phyloP scores from a whole-genome alignment of 2,888 invertebrate genomes.

The Eupithecia subumbrata region DNA sequence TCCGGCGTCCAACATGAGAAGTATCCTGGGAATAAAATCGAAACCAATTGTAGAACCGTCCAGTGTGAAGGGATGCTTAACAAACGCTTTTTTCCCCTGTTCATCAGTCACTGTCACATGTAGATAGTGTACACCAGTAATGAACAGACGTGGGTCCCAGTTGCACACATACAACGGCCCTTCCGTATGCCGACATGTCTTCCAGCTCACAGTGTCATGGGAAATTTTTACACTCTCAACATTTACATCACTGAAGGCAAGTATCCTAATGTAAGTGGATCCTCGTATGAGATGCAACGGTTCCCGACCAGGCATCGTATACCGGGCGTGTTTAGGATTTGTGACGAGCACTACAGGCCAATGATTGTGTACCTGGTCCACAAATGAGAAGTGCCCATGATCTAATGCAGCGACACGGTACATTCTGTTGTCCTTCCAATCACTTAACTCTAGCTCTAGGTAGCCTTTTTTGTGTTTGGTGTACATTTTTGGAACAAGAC shows the following conservation, averaged over 20 bases:
- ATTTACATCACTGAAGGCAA: slow-evolving; percentile 89
- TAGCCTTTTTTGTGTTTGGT: slow-evolving; percentile 92
- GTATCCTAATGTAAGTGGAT: slow-evolving; percentile 92
- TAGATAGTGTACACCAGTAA: slow-evolving; percentile 87
- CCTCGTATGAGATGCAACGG: slow-evolving; percentile 86
- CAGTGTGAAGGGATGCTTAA: slow-evolving; percentile 90
- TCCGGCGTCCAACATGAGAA: slow-evolving; percentile 91
- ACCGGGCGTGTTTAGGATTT: slow-evolving; percentile 94
- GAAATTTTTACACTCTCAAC: slow-evolving; percentile 87
- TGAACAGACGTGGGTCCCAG: slow-evolving; percentile 89
- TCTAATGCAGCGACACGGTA: slow-evolving; percentile 93
- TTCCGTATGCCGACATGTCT: slow-evolving; percentile 82
- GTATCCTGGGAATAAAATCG: slow-evolving; percentile 86
- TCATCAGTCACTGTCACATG: slow-evolving; percentile 85
- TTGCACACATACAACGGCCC: slow-evolving; percentile 88
- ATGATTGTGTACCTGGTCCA: slow-evolving; percentile 88
- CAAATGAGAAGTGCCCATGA: slow-evolving; percentile 94
- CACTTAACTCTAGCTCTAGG: slow-evolving; percentile 94
- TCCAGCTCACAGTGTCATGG: slow-evolving; percentile 87
- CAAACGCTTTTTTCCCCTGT: slow-evolving; percentile 79
- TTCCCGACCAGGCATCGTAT: slow-evolving; percentile 89
- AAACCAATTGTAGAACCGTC: slow-evolving; percentile 88
- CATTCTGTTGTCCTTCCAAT: slow-evolving; percentile 96
- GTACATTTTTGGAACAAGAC: slow-evolving; percentile 92
- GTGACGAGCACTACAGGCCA: slow-evolving; percentile 94